These are phyloP conservation scores for Prunella himalayana DNA, from an alignment of 2,113 vertebrate species.

Conservation along the genomic window DNA sequence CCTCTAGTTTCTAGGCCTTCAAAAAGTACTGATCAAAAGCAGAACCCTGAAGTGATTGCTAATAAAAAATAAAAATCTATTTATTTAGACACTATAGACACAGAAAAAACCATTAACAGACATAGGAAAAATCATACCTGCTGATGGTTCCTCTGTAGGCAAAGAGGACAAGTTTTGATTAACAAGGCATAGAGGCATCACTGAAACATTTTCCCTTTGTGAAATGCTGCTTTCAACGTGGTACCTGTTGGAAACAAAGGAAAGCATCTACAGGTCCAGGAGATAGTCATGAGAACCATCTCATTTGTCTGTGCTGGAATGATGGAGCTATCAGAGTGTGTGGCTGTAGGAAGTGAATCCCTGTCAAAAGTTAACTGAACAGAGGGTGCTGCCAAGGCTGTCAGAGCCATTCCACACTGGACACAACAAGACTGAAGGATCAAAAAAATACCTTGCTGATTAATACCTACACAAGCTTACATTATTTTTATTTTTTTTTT, in stretches of 20 bases:
- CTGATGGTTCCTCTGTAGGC: constrained; percentile 51
- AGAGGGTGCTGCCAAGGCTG: neutral
- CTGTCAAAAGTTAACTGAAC: neutral
- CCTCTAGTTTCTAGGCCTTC: neutral
- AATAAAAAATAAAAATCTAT: neutral
- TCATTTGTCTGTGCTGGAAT: neutral
- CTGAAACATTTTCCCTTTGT: constrained; percentile 70
- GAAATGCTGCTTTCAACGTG: constrained; percentile 79
- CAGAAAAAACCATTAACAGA: neutral
- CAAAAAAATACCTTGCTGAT: neutral
- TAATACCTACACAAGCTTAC: neutral
- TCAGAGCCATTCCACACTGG: neutral
- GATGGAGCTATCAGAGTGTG: neutral
- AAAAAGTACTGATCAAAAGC: neutral
- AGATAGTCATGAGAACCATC: neutral
- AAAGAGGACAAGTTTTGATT: constrained; percentile 58
- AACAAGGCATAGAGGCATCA: constrained; percentile 74
- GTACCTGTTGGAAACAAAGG: constrained; percentile 74
- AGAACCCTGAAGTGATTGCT: neutral
- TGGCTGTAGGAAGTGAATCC: neutral
- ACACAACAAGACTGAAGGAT: neutral
- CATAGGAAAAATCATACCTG: constrained; percentile 47
- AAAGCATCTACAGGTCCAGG: neutral
- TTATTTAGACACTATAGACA: neutral
- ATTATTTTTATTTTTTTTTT: neutral